phyloP scores from a whole-genome alignment of 2,888 invertebrate species.

The Lochmaea capreae region DNA sequence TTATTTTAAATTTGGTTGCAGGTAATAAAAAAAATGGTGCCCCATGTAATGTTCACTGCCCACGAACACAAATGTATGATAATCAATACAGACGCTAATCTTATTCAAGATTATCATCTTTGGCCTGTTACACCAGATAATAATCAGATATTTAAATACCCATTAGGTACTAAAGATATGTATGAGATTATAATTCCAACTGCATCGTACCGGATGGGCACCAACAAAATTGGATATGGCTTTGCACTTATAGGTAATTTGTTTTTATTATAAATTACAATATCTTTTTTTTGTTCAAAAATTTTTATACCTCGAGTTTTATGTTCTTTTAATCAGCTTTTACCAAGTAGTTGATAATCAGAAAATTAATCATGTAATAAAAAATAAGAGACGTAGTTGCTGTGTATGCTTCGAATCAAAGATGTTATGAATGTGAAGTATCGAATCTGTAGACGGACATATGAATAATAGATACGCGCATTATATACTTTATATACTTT shows the following conservation, averaged over 20 bases:
- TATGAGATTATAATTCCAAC: conserved; percentile 92
- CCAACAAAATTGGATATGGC: conserved; percentile 86
- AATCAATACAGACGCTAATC: conserved; percentile 62
- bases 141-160: conserved; percentile 64
- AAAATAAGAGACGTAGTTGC: too few relatives aligned
- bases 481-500: too few relatives aligned
- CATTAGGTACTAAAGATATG: conserved; percentile 65
- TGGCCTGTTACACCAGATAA: conserved; percentile 57
- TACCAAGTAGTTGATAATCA: too few relatives aligned
- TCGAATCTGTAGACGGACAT: too few relatives aligned
- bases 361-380: too few relatives aligned
- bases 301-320: too few relatives aligned
- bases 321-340: too few relatives aligned
- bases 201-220: conserved; percentile 97
- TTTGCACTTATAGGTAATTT: conserved; percentile 80
- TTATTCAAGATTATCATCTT: conserved; percentile 58
- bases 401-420: too few relatives aligned
- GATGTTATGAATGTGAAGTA: too few relatives aligned
- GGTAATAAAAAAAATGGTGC: conserved; percentile 74
- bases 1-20: conserved; percentile 52
- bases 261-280: neutral
- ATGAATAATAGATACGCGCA: too few relatives aligned
- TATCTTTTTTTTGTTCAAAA: too few relatives aligned
- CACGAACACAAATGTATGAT: conserved; percentile 77
- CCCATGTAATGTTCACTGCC: conserved; percentile 78